Base-by-base conservation (phyloP, 2,888 invertebrate genomes). In the Brachylomia viminalis region DNA sequence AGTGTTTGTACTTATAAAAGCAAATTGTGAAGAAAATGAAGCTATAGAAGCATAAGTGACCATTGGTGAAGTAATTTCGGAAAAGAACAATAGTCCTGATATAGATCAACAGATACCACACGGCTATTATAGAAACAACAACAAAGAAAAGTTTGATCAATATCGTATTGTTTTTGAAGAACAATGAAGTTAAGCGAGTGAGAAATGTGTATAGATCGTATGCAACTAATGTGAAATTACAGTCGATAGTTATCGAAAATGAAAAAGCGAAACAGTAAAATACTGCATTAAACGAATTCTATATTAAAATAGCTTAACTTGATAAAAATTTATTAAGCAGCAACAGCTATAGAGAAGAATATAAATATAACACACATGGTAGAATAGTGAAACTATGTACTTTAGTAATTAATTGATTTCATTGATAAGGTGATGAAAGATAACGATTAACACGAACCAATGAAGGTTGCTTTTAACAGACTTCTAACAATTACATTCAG, bases 141-240 rank as follows among this genome's bases (percentile, higher is more conserved):
- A 61, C 68, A 65, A 84, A 74, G 65, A 56, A 69, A 69, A 27
- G 47, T 69, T 54, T 69, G 45, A 45, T 38, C 30, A 79, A 79
- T 45, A 61, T 47, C 27, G 47, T 58, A 77, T 80, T 83, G 83
- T 80, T 82, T 68, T 47, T 47, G 58, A 59, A 83, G 58, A 83
- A 80, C 83, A 80, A 80, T 67, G 45, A 64, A 38, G 47, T 49
- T 59, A 33, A 70, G 42, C 47, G 49, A 65, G 30, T 30, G 15
- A 64, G 38, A 45, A 13, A 56, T 56, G 42, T 17, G 10, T 27
- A 30, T 54, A 49, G 61, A 69, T 52, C 45, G 5, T 30, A 11
- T 11, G n/a, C 30, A 54, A 38, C 15, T 1, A 30, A 42, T 42
- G 4, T 56, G 23, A 64, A 52, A 64, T 54, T 45, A 27, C 15